phyloP scores from a whole-genome alignment of 2,797 vertebrate genomes.

The Atherinosoma microstoma region DNA sequence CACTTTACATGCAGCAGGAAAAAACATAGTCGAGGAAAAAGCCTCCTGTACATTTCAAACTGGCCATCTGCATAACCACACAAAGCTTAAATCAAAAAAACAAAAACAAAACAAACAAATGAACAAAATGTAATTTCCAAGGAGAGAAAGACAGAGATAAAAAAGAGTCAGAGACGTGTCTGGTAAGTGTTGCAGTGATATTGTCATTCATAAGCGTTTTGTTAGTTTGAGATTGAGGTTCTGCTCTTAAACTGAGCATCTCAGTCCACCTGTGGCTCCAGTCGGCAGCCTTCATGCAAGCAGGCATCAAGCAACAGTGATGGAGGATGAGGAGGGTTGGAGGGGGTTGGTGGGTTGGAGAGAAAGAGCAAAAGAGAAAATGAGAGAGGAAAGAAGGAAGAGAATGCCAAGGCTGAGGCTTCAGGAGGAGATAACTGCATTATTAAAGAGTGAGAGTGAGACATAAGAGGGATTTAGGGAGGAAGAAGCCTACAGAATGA shows the following conservation, averaged over 20 bases:
- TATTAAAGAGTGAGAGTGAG: constrained; percentile 64
- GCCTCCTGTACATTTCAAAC: constrained; percentile 63
- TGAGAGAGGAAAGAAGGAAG: constrained; percentile 50
- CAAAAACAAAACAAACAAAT: constrained; percentile 11
- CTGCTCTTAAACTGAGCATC: constrained; percentile 75
- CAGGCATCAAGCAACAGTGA: constrained; percentile 94
- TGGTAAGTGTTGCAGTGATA: constrained; percentile 78
- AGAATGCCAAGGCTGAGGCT: constrained; percentile 73
- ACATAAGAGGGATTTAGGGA: constrained; percentile 60
- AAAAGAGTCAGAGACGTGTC: constrained; percentile 67
- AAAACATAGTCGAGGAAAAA: constrained; percentile 67
- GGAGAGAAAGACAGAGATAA: constrained; percentile 70
- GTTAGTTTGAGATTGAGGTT: constrained; percentile 81
- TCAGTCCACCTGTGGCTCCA: constrained; percentile 86
- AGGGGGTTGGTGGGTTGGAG: constrained; percentile 39
- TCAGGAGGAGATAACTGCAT: constrained; percentile 74
- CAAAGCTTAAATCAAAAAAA: constrained; percentile 50
- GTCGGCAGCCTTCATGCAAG: constrained; percentile 98
- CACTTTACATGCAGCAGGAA: constrained; percentile 83
- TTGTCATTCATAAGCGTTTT: constrained; percentile 84
- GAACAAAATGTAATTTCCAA: constrained; percentile 49
- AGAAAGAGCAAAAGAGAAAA: constrained; percentile 53
- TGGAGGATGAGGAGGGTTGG: constrained; percentile 70
- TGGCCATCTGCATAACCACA: constrained; percentile 71
- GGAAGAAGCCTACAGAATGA: constrained; percentile 81